phyloP scores from a whole-genome alignment of 1,140 invertebrate genomes.

The Formica selysi region DNA sequence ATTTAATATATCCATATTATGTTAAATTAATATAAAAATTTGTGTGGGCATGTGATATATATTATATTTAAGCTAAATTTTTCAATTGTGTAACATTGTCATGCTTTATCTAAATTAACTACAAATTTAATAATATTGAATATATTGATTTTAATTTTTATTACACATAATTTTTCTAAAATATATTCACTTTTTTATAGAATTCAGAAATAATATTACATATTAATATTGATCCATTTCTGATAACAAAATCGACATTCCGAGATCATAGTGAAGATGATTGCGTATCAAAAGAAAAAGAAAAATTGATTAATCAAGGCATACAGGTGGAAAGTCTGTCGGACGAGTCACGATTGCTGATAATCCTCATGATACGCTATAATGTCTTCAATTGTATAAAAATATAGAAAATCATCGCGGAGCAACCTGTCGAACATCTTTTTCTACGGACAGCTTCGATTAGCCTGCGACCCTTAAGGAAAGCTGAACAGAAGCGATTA shows the following conservation, averaged over 20 bases:
- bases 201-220: not conserved
- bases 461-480: slow-evolving; percentile 1
- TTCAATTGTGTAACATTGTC: not conserved
- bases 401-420: slow-evolving; percentile 23
- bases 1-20: too few relatives aligned
- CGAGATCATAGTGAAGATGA: not conserved
- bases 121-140: too few relatives aligned
- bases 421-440: slow-evolving; percentile 47
- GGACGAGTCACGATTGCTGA: slow-evolving; percentile 70
- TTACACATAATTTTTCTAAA: not conserved
- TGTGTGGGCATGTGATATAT: too few relatives aligned
- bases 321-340: slow-evolving; percentile 66
- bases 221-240: not conserved
- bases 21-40: too few relatives aligned
- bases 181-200: not conserved
- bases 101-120: too few relatives aligned
- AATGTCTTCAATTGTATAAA: slow-evolving; percentile 59
- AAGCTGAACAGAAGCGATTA: not conserved
- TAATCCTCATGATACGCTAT: slow-evolving; percentile 62
- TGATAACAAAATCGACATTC: slow-evolving; percentile 28
- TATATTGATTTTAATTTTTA: too few relatives aligned
- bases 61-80: too few relatives aligned
- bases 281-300: slow-evolving; percentile 1
- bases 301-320: slow-evolving; percentile 57
- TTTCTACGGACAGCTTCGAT: slow-evolving; percentile 39